Percentiles rank a stretch among this genome's conserved stretches.
Evolutionary conservation across 2,113 vertebrate species (phyloP).

Genomic region (Dendropsophus ebraccatus): DNA sequence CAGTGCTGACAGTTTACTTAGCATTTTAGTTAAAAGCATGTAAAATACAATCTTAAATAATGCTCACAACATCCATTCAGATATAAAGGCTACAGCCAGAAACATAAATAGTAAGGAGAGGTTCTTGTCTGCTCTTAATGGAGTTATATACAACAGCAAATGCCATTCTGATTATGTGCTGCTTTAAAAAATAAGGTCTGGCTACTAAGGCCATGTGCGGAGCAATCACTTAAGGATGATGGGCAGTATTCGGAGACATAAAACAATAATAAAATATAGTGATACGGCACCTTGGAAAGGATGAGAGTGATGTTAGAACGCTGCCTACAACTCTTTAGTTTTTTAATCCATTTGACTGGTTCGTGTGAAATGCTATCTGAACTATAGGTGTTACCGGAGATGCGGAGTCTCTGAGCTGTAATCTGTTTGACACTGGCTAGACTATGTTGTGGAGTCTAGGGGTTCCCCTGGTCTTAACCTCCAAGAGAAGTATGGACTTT

Average conservation of each 20-base stretch:
- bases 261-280: not conserved
- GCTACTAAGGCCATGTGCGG: not conserved
- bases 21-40: constrained; percentile 41
- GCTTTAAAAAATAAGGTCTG: constrained; percentile 4
- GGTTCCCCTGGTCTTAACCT: too few relatives aligned
- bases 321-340: not conserved
- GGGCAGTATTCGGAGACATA: not conserved
- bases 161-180: constrained; percentile 21
- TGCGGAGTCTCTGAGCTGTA: too few relatives aligned
- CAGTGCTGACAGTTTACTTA: constrained; percentile 55
- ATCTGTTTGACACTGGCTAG: too few relatives aligned
- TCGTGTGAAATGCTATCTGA: not conserved
- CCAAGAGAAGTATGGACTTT: too few relatives aligned
- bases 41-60: constrained; percentile 47
- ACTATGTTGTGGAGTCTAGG: too few relatives aligned
- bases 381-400: not conserved
- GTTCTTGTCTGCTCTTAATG: constrained; percentile 26
- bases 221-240: not conserved
- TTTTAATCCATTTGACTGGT: not conserved
- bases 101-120: constrained; percentile 35
- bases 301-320: not conserved
- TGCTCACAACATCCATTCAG: constrained; percentile 6
- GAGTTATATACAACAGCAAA: constrained; percentile 31
- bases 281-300: not conserved
- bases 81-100: constrained; percentile 13